phyloP scores from a whole-genome alignment of 2,888 invertebrate genomes.

The Drosophila kuntzei region DNA sequence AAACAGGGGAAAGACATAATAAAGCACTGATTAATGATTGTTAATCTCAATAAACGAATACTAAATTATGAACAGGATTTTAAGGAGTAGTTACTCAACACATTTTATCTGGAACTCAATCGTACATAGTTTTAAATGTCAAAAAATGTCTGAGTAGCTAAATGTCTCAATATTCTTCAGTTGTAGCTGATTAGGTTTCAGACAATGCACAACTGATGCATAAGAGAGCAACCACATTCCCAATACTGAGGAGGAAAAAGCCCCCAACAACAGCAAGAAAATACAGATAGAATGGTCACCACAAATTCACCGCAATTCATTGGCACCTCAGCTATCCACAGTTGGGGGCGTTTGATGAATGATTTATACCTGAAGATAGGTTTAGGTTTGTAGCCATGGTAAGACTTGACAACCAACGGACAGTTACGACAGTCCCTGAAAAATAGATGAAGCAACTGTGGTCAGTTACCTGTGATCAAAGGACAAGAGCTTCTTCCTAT shows the following conservation, averaged over 20 bases:
- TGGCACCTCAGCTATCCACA: background rate
- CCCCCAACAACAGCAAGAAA: background rate
- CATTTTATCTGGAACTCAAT: background rate
- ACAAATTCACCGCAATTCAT: conserved; percentile 14
- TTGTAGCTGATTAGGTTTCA: background rate
- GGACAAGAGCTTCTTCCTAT: conserved; percentile 10
- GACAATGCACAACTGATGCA: background rate
- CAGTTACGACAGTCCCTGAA: background rate
- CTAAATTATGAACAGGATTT: background rate
- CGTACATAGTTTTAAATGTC: too few relatives aligned
- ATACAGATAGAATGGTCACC: conserved; percentile 1
- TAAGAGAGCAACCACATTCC: background rate
- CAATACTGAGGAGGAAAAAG: background rate
- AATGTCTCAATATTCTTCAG: background rate
- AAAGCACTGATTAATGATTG: background rate
- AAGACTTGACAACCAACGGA: conserved; percentile 9
- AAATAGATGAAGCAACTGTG: conserved; percentile 16
- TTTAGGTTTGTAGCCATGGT: background rate
- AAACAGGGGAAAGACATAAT: background rate
- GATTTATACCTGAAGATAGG: conserved; percentile 13
- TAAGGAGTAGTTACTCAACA: background rate
- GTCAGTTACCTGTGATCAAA: conserved; percentile 19
- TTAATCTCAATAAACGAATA: background rate
- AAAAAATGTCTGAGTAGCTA: too few relatives aligned
- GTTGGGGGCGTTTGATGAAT: conserved; percentile 16